Conservation (phyloP, 2,113 vertebrate species). For the Petromus typicus region DNA sequence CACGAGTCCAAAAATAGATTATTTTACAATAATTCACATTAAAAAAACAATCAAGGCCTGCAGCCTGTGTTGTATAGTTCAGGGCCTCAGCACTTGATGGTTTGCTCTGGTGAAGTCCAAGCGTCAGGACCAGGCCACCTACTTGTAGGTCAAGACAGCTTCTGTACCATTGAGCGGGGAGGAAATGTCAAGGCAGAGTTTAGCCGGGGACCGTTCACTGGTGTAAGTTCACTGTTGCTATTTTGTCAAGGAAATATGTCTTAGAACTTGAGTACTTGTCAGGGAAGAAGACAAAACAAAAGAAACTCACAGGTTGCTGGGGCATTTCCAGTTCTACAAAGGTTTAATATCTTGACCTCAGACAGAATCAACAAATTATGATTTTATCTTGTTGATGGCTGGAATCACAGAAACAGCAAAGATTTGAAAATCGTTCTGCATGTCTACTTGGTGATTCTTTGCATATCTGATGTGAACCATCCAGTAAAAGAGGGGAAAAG, state of each 20-base stretch:
- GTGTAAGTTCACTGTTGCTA: not conserved
- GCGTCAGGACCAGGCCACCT: not conserved
- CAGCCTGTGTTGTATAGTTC: not conserved
- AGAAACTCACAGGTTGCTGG: not conserved
- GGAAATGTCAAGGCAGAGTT: constrained; percentile 59
- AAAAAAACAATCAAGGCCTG: constrained; percentile 42
- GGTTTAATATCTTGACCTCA: not conserved
- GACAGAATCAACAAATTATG: not conserved
- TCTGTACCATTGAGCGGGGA: not conserved
- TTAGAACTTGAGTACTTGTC: not conserved
- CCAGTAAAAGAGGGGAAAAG: not conserved
- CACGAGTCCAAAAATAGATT: constrained; percentile 74
- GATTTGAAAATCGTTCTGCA: not conserved
- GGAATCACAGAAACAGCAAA: constrained; percentile 8
- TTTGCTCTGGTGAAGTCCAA: not conserved
- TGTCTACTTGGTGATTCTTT: not conserved
- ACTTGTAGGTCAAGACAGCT: not conserved
- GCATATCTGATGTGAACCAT: not conserved
- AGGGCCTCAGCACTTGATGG: not conserved
- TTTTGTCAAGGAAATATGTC: constrained; percentile 33
- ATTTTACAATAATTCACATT: constrained; percentile 81
- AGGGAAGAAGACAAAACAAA: constrained; percentile 36
- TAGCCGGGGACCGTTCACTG: not conserved
- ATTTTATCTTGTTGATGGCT: not conserved
- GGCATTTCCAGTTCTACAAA: not conserved